These are phyloP conservation scores for Macaria liturata DNA, from an alignment of 2,888 invertebrate species.

Conservation along the genomic window DNA sequence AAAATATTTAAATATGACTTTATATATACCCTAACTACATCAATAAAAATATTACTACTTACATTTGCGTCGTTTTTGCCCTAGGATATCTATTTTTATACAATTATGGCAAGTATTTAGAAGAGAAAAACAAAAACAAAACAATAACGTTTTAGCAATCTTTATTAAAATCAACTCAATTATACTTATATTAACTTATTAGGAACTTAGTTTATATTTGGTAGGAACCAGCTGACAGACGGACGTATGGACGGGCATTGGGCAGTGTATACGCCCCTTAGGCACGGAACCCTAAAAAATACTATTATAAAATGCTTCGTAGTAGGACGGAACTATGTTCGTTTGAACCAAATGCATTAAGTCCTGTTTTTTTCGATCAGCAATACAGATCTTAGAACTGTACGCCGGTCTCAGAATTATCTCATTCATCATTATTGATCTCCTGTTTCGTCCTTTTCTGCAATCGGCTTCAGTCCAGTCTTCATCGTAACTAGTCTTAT, in stretches of 20 bases:
- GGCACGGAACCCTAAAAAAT: constrained; percentile 1
- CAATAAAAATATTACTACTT: background rate
- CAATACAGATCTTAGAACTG: constrained; percentile 10
- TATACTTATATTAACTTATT: background rate
- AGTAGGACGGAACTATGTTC: constrained; percentile 6
- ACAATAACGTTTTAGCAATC: background rate
- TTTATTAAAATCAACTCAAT: background rate
- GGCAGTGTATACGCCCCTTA: constrained; percentile 1
- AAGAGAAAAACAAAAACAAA: constrained; percentile 1
- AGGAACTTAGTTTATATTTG: background rate
- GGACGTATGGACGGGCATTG: constrained; percentile 1
- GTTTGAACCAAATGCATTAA: constrained; percentile 7
- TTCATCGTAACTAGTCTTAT: constrained; percentile 12
- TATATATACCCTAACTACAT: background rate
- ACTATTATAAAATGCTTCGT: background rate
- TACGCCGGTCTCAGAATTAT: constrained; percentile 13
- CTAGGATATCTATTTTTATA: background rate
- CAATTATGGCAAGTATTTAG: constrained; percentile 1
- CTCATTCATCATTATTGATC: constrained; percentile 14
- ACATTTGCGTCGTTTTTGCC: constrained; percentile 1
- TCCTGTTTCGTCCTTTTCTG: constrained; percentile 13
- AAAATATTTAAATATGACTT: background rate
- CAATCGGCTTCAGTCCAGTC: constrained; percentile 9
- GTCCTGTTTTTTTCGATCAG: constrained; percentile 9
- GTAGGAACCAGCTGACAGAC: background rate